Evolutionary conservation across 2,888 invertebrate species (phyloP), one percentile per base, ranked within the genome.

Genomic region (Cataglyphis altisquamis): DNA sequence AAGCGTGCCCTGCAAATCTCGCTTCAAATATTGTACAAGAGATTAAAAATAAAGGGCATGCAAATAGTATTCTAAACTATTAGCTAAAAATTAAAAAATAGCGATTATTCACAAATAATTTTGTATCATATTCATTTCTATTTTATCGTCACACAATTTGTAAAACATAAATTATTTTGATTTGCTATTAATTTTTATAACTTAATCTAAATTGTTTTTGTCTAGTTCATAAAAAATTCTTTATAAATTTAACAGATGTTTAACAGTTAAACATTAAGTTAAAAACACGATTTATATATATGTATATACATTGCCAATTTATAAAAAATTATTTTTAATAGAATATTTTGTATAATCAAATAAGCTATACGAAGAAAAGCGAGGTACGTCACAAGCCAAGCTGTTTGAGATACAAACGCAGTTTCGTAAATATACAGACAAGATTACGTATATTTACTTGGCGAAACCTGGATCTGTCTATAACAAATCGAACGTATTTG

Each of bases 1-100:
- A 77, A 25, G n/a, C 55, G 36, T 39, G 52, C 6, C 48, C 25
- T 41, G 72, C 29, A 18, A 62, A 70, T 80, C 45, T 80, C 18
- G 36, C 45, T 60, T 80, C 18, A 32, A 41, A 67, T n/a, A 29
- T 67, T 21, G 32, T 64, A 64, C 36, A 32, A 63, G 15, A 25
- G 36, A 64, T 21, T 41, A 45, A 64, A 25, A 32, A 52, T 36
- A 39, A 67, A 52, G 15, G 3, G 4, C 57, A 55, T 5, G 25
- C 6, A 18, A 45, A 45, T 15, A 45, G 41, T 12, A 15, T 15
- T 45, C 41, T 15, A 15, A 15, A 45, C 15, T 45, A 12, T 52
- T 52, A 6, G 8, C 8, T 8, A n/a, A n/a, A 52, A n/a, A 52
- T n/a, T 48, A 2, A n/a, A 52, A 52, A 52, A 52, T n/a, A 52